phyloP scores from a whole-genome alignment of 2,888 invertebrate genomes.

The Cephalotes varians region DNA sequence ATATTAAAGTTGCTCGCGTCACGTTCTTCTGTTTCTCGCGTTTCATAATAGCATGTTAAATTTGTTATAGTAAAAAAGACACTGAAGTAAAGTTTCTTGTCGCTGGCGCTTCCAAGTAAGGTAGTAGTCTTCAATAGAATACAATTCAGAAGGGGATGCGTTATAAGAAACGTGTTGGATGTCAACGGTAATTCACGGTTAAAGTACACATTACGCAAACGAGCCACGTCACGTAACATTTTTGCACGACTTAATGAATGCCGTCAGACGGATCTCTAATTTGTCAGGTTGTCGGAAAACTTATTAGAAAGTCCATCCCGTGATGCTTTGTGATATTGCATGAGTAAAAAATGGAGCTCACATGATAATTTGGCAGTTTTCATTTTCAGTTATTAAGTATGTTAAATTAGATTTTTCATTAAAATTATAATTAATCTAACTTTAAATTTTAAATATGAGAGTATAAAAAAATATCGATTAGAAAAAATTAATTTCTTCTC shows the following conservation, averaged over 20 bases:
- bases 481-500: neutral
- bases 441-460: neutral
- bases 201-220: slow-evolving; percentile 4
- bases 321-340: neutral
- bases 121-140: neutral
- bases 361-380: neutral
- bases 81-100: neutral
- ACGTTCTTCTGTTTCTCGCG: neutral
- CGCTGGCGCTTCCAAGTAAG: neutral
- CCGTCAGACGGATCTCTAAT: slow-evolving; percentile 9
- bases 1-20: slow-evolving; percentile 5
- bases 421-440: neutral
- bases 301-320: slow-evolving; percentile 36
- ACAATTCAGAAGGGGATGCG: neutral
- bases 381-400: neutral
- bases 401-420: neutral
- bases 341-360: neutral
- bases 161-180: neutral
- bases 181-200: neutral
- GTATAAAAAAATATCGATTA: neutral
- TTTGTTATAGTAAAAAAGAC: neutral
- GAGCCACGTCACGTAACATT: slow-evolving; percentile 10
- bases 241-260: slow-evolving; percentile 12
- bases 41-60: neutral
- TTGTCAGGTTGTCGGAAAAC: slow-evolving; percentile 16